These are phyloP conservation scores for Drosophila subquinaria DNA, from an alignment of 2,888 invertebrate species.

Conservation along the genomic window DNA sequence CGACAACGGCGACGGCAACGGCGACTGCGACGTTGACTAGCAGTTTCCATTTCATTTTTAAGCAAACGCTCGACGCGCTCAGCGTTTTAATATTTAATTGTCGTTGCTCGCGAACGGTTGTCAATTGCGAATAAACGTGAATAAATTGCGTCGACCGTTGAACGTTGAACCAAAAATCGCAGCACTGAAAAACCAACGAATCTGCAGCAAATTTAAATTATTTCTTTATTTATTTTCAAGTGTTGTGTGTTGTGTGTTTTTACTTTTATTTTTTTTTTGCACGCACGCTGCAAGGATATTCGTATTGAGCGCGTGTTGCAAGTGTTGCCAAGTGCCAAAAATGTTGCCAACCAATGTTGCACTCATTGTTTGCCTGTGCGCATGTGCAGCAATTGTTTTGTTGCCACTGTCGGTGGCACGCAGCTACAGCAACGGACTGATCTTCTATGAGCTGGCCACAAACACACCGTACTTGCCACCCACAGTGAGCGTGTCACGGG, in stretches of 20 bases:
- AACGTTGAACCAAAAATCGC: slow-evolving; percentile 9
- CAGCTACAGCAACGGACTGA: slow-evolving; percentile 82
- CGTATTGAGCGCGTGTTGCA: not conserved
- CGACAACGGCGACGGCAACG: not conserved
- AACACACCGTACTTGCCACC: slow-evolving; percentile 79
- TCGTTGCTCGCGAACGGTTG: slow-evolving; percentile 82
- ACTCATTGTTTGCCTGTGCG: slow-evolving; percentile 3
- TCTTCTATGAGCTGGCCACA: slow-evolving; percentile 80
- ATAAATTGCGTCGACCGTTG: slow-evolving; percentile 4
- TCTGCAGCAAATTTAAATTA: slow-evolving; percentile 5
- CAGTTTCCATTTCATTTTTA: slow-evolving; percentile 84
- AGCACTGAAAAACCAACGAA: not conserved
- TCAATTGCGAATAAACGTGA: slow-evolving; percentile 35
- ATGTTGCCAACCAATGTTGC: slow-evolving; percentile 1
- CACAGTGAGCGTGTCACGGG: slow-evolving; percentile 82
- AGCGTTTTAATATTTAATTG: slow-evolving; percentile 83
- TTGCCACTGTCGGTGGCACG: slow-evolving; percentile 56
- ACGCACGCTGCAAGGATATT: slow-evolving; percentile 17
- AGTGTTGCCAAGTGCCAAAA: not conserved
- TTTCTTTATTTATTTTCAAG: slow-evolving; percentile 4
- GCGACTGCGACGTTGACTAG: slow-evolving; percentile 1
- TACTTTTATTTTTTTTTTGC: slow-evolving; percentile 5
- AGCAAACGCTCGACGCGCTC: slow-evolving; percentile 79
- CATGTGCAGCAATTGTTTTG: slow-evolving; percentile 8
- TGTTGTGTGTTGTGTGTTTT: slow-evolving; percentile 27